Base-by-base conservation (phyloP, 1,140 invertebrate species). In the Galendromus occidentalis region DNA sequence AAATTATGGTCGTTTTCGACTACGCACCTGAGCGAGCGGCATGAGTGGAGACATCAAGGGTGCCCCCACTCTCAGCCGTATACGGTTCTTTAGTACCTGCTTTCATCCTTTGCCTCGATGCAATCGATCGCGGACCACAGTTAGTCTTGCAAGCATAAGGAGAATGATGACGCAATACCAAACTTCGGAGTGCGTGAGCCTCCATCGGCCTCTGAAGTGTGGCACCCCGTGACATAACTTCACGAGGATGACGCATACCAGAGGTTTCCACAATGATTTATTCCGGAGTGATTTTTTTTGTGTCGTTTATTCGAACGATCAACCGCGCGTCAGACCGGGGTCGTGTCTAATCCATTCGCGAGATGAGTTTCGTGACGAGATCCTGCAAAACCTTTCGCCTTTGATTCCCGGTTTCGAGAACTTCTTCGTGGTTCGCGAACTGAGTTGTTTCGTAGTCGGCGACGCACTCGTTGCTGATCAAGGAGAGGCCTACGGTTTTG, bases 351-450 rank as follows among this genome's bases (percentile, higher is more conserved):
- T 39, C 25, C 14, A 59, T 17, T 33, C 14, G 51, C 14, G 14
- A 59, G 22, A 72, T 63, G 6, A 72, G 42, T 12, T 71, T 73
- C 17, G 73, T 67, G 39, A 91, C 80, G 59, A 87, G 84, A 30
- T 81, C 79, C 63, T 83, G 78, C 17, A 91, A 76, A 33, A 84
- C 75, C 0, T 79, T 76, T 68, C 86, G 81, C 20, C 85, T 79
- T 65, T 79, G 78, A 67, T 83, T 83, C 1, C 85, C 88, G 0
- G 87, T 85, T 65, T 86, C 82, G 47, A 94, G 81, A 0, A 96
- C 91, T 71, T 95, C 91, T 55, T 89, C 85, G 74, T 96, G 91
- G 72, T 86, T 88, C 0, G 88, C 83, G 33, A 59, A 59, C 17
- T 70, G 44, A 39, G n/a, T n/a, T 22, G 82, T 78, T 44, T 91